Evolutionary conservation across 2,888 invertebrate genomes (phyloP).

Genomic region (Calameuta filiformis): DNA sequence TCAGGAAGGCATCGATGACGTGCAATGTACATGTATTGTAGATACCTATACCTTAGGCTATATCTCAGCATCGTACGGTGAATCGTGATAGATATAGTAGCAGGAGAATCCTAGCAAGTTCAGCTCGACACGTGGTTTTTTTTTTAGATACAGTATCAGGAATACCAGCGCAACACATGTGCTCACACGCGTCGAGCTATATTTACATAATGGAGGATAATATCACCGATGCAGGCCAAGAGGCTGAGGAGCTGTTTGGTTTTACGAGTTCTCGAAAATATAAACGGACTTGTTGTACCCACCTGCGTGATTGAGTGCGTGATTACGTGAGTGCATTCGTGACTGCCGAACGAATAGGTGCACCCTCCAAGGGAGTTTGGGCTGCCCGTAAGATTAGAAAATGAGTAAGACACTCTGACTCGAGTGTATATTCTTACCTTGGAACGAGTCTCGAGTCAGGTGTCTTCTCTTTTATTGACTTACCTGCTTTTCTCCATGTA

Average conservation of each 20-base stretch:
- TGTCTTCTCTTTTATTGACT: not conserved
- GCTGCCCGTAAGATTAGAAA: not conserved
- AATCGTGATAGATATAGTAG: not conserved
- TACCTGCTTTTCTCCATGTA: not conserved
- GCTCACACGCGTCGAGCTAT: not conserved
- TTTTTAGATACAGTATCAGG: not conserved
- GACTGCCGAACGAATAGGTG: not conserved
- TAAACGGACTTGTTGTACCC: not conserved
- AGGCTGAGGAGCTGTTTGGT: not conserved
- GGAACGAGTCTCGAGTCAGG: not conserved
- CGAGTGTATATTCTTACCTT: not conserved
- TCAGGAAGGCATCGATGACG: no score
- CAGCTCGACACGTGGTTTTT: not conserved
- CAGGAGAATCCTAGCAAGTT: not conserved
- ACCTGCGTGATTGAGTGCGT: not conserved
- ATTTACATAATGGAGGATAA: conserved; percentile 5
- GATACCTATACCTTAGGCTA: not conserved
- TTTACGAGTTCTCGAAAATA: conserved; percentile 3
- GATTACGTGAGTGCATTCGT: not conserved
- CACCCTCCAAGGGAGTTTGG: not conserved
- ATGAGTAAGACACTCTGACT: not conserved
- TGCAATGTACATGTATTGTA: not conserved
- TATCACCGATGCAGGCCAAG: not conserved
- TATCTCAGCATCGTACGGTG: not conserved
- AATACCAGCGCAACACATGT: not conserved